phyloP scores from a whole-genome alignment of 2,797 vertebrate species.

The Mastacembelus armatus region DNA sequence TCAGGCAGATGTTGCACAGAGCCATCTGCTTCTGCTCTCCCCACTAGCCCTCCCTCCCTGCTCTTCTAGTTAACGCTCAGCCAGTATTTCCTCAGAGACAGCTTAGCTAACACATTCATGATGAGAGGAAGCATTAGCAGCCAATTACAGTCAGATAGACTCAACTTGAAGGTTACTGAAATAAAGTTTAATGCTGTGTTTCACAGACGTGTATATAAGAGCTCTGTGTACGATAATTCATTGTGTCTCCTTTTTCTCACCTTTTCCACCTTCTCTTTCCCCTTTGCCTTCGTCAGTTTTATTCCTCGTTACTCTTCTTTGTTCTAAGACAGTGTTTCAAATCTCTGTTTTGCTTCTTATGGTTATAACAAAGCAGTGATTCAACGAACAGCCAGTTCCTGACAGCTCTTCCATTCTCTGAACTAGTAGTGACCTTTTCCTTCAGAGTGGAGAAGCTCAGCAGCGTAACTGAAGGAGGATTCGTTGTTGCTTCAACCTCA shows the following conservation, averaged over 20 bases:
- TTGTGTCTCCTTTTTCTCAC: background rate
- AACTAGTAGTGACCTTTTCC: slow-evolving; percentile 39
- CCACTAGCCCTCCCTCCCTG: slow-evolving; percentile 3
- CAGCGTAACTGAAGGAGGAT: too few relatives aligned
- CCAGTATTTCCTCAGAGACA: slow-evolving; percentile 49
- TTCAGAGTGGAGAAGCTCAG: slow-evolving; percentile 24
- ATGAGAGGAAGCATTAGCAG: slow-evolving; percentile 60
- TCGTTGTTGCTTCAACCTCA: too few relatives aligned
- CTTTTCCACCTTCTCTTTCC: background rate
- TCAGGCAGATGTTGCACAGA: slow-evolving; percentile 44
- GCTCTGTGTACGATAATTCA: background rate
- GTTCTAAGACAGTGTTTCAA: too few relatives aligned
- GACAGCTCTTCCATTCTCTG: slow-evolving; percentile 12
- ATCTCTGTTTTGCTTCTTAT: background rate
- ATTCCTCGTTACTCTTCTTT: too few relatives aligned
- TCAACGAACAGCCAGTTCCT: slow-evolving; percentile 7
- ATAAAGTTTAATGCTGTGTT: slow-evolving; percentile 5
- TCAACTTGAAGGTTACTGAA: slow-evolving; percentile 41
- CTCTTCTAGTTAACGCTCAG: slow-evolving; percentile 50
- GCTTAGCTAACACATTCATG: slow-evolving; percentile 51
- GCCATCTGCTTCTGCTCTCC: slow-evolving; percentile 50
- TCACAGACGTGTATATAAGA: background rate
- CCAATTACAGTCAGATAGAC: slow-evolving; percentile 53
- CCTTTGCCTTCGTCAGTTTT: background rate
- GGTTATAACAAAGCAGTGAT: slow-evolving; percentile 14